Conservation (phyloP, 2,113 vertebrate species). For the Syrmaticus mikado region DNA sequence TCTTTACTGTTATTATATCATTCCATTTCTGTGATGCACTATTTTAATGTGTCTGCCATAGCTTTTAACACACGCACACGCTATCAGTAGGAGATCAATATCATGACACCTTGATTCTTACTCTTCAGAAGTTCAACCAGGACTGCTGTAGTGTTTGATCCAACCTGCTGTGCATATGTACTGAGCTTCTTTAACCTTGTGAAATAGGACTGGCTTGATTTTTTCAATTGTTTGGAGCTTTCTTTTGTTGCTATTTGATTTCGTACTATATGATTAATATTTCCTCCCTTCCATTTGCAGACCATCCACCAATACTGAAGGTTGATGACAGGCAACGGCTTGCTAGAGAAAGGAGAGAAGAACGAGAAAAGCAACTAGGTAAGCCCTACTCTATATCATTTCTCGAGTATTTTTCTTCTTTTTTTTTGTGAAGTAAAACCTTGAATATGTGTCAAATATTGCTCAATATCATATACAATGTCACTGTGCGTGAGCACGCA, state of each 20-base stretch:
- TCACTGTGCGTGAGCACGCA: not conserved
- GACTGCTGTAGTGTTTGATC: not conserved
- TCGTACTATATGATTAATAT: not conserved
- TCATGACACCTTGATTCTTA: not conserved
- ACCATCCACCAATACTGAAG: slow-evolving; percentile 83
- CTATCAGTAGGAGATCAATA: not conserved
- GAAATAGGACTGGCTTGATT: not conserved
- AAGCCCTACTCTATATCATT: not conserved
- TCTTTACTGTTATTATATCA: not conserved
- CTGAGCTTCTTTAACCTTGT: not conserved
- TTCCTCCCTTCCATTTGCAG: slow-evolving; percentile 66
- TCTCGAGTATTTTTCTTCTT: not conserved
- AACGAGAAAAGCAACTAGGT: slow-evolving; percentile 92
- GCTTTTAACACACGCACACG: not conserved
- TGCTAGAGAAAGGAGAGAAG: slow-evolving; percentile 91
- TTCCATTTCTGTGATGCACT: not conserved
- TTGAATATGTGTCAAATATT: not conserved
- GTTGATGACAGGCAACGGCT: slow-evolving; percentile 93
- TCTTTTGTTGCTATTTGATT: not conserved
- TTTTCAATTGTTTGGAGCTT: not conserved
- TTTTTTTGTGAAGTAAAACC: not conserved
- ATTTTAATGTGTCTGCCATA: not conserved
- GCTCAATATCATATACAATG: not conserved
- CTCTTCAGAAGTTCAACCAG: not conserved
- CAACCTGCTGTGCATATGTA: not conserved